Conservation (phyloP, 1,140 invertebrate species). For the Formica exsecta region DNA sequence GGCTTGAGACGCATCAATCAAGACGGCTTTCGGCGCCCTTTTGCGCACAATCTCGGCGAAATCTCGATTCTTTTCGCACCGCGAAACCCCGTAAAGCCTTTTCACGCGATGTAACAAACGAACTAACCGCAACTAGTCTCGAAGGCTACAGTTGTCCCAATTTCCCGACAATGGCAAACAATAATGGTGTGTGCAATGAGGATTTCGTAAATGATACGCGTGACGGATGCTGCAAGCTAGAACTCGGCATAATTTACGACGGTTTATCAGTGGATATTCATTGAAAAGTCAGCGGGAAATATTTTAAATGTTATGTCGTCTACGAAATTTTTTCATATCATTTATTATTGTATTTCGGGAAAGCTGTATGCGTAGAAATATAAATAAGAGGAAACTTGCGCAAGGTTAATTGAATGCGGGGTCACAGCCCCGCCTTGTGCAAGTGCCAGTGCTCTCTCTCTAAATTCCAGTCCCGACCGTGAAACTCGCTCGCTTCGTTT, state of each 20-base stretch:
- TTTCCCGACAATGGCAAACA: constrained; percentile 12
- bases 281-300: neutral
- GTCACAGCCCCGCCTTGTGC: neutral
- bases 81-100: neutral
- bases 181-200: constrained; percentile 5
- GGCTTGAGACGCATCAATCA: neutral
- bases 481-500: constrained; percentile 69
- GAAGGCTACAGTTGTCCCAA: constrained; percentile 6
- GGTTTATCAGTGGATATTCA: neutral
- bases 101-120: neutral
- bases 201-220: constrained; percentile 35
- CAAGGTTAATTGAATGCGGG: neutral
- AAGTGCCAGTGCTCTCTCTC: constrained; percentile 12
- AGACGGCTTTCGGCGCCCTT: neutral
- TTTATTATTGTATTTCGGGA: neutral
- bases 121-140: neutral
- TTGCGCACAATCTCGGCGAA: neutral
- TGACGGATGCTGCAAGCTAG: neutral
- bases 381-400: neutral
- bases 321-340: neutral
- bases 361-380: neutral
- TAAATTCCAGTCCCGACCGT: constrained; percentile 69
- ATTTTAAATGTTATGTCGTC: neutral
- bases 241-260: neutral
- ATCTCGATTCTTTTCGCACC: neutral